Base-by-base conservation (phyloP, 2,797 vertebrate genomes). In the Xiphophorus birchmanni region DNA sequence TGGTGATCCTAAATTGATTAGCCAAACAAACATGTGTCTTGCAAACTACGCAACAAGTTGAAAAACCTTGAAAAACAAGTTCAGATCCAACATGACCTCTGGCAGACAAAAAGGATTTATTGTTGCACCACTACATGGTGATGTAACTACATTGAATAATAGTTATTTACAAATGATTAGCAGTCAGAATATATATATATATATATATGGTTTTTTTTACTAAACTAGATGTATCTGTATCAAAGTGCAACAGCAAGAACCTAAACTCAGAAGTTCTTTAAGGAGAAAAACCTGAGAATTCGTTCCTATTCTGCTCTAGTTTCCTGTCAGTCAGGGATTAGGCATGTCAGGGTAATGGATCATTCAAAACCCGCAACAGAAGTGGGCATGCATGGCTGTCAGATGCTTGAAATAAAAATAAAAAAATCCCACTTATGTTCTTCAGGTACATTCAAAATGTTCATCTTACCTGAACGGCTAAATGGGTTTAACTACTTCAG, bases 11-110 rank as follows among this genome's bases (percentile, higher is more conserved):
- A 47, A 47, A 45, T 47, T n/a, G n/a, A 47, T 77, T 80, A 63
- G 10, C 60, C 56, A 88, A 87, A 82, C 75, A 84, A 18, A 69
- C 58, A 44, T 82, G 76, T 50, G 77, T 26, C 45, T 37, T 11
- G 37, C 58, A 79, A 63, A 75, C 84, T 58, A 88, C 75, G 82
- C 21, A 89, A 84, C 23, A 52, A 0, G 2, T 77, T 75, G 21
- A n/a, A 69, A 86, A 87, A 73, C 44, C 21, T 73, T 60, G 44
- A 32, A 32, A 2, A 32, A 32, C 37, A 37, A 21, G 71, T 40
- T 77, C 69, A 79, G n/a, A 81, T 84, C 69, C 81, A 75, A 86
- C 65, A 80, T 9, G 48, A 83, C 21, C 5, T 13, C 54, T 44
- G 23, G 58, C n/a, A 48, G 18, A 73, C 35, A 52, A 42, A 13